Conservation (phyloP, 2,888 invertebrate species). For the Allygus modestus region DNA sequence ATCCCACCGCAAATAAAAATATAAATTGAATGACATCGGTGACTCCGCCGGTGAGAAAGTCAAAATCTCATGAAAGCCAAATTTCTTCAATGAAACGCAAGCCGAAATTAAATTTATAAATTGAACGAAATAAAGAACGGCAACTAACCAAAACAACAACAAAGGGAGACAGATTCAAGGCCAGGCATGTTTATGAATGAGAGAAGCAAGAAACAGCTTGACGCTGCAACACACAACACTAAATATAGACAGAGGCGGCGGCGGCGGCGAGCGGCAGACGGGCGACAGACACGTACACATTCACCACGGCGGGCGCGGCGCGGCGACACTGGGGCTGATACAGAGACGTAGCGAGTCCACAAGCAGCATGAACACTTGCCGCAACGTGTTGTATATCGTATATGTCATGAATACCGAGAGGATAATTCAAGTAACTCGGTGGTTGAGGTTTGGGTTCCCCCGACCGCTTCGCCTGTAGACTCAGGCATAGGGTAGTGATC, state of each 20-base stretch:
- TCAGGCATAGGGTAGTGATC: no score
- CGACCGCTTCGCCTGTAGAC: no score
- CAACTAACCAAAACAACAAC: conserved; percentile 6
- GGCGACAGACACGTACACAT: neutral
- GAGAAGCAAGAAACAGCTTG: conserved; percentile 23
- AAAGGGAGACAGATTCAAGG: conserved; percentile 28
- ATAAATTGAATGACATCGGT: no score
- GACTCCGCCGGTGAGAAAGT: no score
- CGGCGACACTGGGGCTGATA: no score
- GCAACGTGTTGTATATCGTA: no score
- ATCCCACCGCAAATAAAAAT: no score
- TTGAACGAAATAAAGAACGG: conserved; percentile 21
- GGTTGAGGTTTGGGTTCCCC: no score
- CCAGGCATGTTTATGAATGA: conserved; percentile 35
- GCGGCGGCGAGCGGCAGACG: neutral
- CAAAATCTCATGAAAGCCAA: neutral
- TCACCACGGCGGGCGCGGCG: neutral
- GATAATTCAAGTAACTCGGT: no score
- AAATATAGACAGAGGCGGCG: neutral
- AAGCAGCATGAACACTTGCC: no score
- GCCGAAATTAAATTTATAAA: neutral
- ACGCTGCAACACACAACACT: conserved; percentile 23
- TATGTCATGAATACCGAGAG: no score
- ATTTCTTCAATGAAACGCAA: neutral
- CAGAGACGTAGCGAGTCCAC: no score